A percentile compares a stretch with the other conserved stretches of the same genome.
phyloP scores from a whole-genome alignment of 2,113 vertebrate genomes.

The Catharus minimus region DNA sequence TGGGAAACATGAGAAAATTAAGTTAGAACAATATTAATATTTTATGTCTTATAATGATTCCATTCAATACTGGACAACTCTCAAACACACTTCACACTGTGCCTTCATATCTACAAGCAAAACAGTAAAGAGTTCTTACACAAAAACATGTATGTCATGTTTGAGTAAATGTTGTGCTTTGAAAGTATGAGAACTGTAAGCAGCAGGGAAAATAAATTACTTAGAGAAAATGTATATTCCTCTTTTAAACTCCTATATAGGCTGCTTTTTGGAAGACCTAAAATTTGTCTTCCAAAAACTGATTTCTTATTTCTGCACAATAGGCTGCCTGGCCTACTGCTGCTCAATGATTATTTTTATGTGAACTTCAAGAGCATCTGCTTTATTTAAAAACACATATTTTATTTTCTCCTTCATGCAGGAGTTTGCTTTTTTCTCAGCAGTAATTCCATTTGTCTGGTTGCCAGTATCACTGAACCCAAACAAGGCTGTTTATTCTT shows the following conservation, averaged over 20 bases:
- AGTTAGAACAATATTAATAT: neutral
- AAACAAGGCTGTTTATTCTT: neutral
- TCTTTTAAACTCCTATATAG: neutral
- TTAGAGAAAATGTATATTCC: neutral
- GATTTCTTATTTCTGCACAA: neutral
- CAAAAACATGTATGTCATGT: fast-evolving
- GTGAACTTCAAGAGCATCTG: neutral
- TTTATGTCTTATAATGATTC: neutral
- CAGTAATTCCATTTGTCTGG: neutral
- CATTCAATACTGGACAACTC: neutral
- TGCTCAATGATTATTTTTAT: neutral
- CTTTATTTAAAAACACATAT: neutral
- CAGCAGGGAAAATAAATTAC: neutral
- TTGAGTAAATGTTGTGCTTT: neutral
- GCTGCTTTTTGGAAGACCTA: neutral
- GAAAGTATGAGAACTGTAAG: neutral
- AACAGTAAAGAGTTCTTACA: neutral
- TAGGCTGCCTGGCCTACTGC: neutral
- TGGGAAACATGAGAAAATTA: neutral
- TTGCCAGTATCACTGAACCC: neutral
- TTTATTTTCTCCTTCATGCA: neutral
- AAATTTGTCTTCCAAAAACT: neutral
- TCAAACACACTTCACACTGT: fast-evolving
- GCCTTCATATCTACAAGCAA: neutral
- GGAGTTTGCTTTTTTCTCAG: neutral